These are phyloP conservation scores for Oxyruncus cristatus DNA, from an alignment of 2,113 vertebrate genomes.

Conservation along the genomic window DNA sequence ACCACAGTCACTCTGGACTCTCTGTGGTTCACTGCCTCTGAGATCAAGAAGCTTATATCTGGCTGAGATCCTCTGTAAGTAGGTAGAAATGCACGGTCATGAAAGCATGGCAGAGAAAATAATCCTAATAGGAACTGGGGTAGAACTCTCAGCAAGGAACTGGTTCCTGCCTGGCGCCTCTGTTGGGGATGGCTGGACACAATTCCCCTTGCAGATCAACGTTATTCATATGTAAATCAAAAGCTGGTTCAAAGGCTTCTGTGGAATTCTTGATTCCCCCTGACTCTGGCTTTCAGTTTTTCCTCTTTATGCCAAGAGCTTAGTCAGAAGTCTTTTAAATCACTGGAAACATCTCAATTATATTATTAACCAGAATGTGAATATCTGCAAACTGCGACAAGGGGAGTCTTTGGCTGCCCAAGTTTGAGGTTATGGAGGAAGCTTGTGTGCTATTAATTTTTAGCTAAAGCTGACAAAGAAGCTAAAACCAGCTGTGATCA, in stretches of 20 bases:
- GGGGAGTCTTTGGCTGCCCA: not conserved
- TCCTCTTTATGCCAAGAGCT: slow-evolving; percentile 24
- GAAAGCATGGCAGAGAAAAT: not conserved
- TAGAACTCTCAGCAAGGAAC: not conserved
- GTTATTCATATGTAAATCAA: slow-evolving; percentile 51
- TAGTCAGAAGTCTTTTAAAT: slow-evolving; percentile 42
- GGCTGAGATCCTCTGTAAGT: not conserved
- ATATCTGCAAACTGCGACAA: not conserved
- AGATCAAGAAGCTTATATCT: not conserved
- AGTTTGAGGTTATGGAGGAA: not conserved
- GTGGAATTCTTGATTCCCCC: slow-evolving; percentile 49
- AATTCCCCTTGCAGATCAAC: slow-evolving; percentile 5
- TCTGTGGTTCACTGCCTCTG: not conserved
- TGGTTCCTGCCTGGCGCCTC: not conserved
- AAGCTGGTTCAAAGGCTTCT: slow-evolving; percentile 45
- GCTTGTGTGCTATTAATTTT: not conserved
- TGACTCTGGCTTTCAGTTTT: slow-evolving; percentile 38
- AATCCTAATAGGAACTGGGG: not conserved
- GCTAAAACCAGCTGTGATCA: not conserved
- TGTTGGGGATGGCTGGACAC: not conserved
- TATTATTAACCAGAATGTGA: not conserved
- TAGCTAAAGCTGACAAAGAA: not conserved
- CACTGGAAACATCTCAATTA: slow-evolving; percentile 55
- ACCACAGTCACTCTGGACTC: not conserved
- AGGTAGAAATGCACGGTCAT: not conserved